Conservation (phyloP, 2,113 vertebrate species). For the Lanius ludovicianus region DNA sequence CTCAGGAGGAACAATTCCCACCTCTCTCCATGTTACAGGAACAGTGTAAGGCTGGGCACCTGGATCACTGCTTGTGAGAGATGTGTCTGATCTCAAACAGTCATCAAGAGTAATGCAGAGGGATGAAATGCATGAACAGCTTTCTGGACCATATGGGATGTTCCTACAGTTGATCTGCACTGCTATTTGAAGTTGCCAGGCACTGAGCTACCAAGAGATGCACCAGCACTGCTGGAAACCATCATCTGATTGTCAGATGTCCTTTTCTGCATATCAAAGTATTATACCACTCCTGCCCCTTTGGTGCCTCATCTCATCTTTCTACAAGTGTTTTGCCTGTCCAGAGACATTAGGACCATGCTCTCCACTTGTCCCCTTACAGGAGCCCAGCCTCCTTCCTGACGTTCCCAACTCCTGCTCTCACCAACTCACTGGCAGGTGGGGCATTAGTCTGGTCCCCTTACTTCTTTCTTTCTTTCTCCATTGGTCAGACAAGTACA, state of each 20-base stretch:
- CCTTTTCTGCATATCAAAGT: not conserved
- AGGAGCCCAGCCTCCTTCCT: not conserved
- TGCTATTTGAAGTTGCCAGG: conserved; percentile 18
- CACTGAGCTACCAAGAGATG: not conserved
- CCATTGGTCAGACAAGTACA: not conserved
- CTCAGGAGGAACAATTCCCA: not conserved
- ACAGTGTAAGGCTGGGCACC: not conserved
- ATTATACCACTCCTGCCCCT: not conserved
- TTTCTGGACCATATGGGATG: conserved; percentile 31
- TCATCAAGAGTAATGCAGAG: not conserved
- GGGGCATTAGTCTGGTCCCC: not conserved
- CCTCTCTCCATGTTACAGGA: not conserved
- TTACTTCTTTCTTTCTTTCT: not conserved
- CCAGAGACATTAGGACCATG: not conserved
- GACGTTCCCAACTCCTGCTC: not conserved
- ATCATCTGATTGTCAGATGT: not conserved
- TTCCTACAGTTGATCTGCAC: not conserved
- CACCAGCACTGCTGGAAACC: not conserved
- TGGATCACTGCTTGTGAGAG: not conserved
- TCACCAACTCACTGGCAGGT: accelerated
- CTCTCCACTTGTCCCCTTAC: not conserved
- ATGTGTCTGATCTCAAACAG: not conserved
- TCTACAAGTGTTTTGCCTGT: not conserved
- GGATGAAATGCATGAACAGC: not conserved
- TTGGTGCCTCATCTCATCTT: not conserved